phyloP scores from a whole-genome alignment of 2,113 vertebrate species.

The Ammodytes dubius region DNA sequence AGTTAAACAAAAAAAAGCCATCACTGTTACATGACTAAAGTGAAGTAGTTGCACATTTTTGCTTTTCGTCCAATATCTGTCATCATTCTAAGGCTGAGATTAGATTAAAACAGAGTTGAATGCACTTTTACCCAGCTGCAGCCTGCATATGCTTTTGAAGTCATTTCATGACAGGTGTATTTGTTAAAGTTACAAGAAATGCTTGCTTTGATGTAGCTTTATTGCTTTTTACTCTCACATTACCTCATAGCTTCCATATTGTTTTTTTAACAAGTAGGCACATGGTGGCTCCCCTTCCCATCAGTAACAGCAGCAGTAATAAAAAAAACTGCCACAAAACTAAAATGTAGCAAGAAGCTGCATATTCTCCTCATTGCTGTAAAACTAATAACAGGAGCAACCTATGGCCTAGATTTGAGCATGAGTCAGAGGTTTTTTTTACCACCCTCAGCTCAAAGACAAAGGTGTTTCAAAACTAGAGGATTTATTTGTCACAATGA shows the following conservation, averaged over 20 bases:
- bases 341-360: slow-evolving; percentile 23
- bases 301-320: slow-evolving; percentile 22
- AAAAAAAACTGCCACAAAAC: slow-evolving; percentile 26
- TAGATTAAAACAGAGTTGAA: not conserved
- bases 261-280: slow-evolving; percentile 34
- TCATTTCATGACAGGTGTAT: slow-evolving; percentile 1
- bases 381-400: slow-evolving; percentile 32
- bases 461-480: slow-evolving; percentile 29
- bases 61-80: not conserved
- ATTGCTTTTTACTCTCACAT: slow-evolving; percentile 32
- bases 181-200: slow-evolving; percentile 16
- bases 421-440: slow-evolving; percentile 22
- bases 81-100: not conserved
- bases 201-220: not conserved
- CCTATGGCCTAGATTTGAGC: slow-evolving; percentile 16
- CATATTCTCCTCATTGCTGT: slow-evolving; percentile 23
- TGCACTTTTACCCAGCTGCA: not conserved
- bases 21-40: not conserved
- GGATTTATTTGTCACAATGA: slow-evolving; percentile 60
- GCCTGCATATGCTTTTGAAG: not conserved
- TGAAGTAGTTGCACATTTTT: not conserved
- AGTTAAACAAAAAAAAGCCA: not conserved
- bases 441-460: slow-evolving; percentile 42
- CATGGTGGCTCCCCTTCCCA: slow-evolving; percentile 28
- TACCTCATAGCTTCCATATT: slow-evolving; percentile 30